These are phyloP conservation scores for Cyclophora albipunctata DNA, from an alignment of 2,888 invertebrate genomes.

Conservation along the genomic window DNA sequence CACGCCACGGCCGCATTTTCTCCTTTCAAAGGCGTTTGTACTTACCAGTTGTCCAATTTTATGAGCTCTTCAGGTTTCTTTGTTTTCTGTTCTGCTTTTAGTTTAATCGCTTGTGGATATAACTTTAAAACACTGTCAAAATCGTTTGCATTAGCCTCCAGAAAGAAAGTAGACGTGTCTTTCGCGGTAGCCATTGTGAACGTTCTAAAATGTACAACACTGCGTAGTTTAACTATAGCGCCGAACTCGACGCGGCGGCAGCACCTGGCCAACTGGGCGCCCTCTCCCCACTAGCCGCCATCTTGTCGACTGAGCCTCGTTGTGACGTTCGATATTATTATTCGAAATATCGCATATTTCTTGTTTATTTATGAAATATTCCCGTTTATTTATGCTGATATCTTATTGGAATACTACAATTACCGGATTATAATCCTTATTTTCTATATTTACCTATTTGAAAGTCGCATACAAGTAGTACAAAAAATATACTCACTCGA, in stretches of 20 bases:
- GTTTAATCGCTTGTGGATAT: slow-evolving; percentile 91
- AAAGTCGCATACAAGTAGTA: slow-evolving; percentile 20
- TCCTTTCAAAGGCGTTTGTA: slow-evolving; percentile 72
- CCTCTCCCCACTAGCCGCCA: slow-evolving; percentile 74
- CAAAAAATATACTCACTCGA: slow-evolving; percentile 66
- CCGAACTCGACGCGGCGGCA: slow-evolving; percentile 77
- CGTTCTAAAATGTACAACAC: slow-evolving; percentile 75
- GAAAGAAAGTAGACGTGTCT: slow-evolving; percentile 95
- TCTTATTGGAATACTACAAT: slow-evolving; percentile 10
- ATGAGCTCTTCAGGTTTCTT: slow-evolving; percentile 96
- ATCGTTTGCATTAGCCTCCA: slow-evolving; percentile 90
- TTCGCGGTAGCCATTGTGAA: slow-evolving; percentile 89
- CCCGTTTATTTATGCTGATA: slow-evolving; percentile 18
- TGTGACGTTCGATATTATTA: slow-evolving; percentile 72
- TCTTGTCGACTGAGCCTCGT: slow-evolving; percentile 66
- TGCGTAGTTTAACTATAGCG: slow-evolving; percentile 74
- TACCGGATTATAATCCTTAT: neutral
- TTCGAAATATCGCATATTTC: slow-evolving; percentile 46
- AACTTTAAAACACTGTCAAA: slow-evolving; percentile 92
- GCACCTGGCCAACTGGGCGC: slow-evolving; percentile 76
- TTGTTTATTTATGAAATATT: slow-evolving; percentile 28
- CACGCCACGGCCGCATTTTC: slow-evolving; percentile 77
- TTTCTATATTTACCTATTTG: slow-evolving; percentile 10
- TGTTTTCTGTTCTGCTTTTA: slow-evolving; percentile 92
- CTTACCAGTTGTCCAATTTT: slow-evolving; percentile 96